phyloP scores from a whole-genome alignment of 2,888 invertebrate genomes.

The Hyles lineata region DNA sequence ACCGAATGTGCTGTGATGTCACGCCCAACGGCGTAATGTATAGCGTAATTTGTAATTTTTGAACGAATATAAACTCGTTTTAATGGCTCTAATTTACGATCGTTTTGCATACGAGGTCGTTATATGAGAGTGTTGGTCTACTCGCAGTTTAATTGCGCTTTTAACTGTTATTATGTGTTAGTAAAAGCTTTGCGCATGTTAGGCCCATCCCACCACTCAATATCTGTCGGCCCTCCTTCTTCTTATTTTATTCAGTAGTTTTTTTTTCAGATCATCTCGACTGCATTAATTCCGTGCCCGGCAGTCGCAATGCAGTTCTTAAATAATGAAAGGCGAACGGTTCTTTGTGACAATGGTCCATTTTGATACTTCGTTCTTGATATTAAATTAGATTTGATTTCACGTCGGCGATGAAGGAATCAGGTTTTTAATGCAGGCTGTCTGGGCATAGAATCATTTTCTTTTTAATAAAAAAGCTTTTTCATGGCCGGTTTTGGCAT shows the following conservation, averaged over 20 bases:
- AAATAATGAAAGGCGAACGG: conserved; percentile 32
- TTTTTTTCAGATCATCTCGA: conserved; percentile 73
- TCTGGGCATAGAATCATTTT: not conserved
- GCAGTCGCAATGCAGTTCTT: conserved; percentile 79
- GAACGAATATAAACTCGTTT: conserved; percentile 80
- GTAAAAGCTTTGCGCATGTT: conserved; percentile 82
- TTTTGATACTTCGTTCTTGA: conserved; percentile 14
- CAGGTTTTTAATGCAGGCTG: not conserved
- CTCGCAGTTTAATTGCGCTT: conserved; percentile 69
- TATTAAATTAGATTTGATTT: conserved; percentile 9
- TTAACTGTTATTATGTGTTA: conserved; percentile 59
- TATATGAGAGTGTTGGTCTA: conserved; percentile 73
- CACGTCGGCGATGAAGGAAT: no score
- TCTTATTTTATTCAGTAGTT: conserved; percentile 80
- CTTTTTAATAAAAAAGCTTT: not conserved
- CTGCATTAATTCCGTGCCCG: conserved; percentile 73
- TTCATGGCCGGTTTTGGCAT: not conserved
- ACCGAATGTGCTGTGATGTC: conserved; percentile 84
- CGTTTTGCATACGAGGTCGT: conserved; percentile 72
- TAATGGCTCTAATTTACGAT: conserved; percentile 79
- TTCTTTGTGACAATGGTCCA: conserved; percentile 27
- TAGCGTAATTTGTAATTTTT: conserved; percentile 82
- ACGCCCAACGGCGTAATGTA: conserved; percentile 85
- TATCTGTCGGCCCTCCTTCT: conserved; percentile 84
- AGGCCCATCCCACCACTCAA: conserved; percentile 84